phyloP scores from a whole-genome alignment of 2,888 invertebrate genomes.

The Dolomedes plantarius region DNA sequence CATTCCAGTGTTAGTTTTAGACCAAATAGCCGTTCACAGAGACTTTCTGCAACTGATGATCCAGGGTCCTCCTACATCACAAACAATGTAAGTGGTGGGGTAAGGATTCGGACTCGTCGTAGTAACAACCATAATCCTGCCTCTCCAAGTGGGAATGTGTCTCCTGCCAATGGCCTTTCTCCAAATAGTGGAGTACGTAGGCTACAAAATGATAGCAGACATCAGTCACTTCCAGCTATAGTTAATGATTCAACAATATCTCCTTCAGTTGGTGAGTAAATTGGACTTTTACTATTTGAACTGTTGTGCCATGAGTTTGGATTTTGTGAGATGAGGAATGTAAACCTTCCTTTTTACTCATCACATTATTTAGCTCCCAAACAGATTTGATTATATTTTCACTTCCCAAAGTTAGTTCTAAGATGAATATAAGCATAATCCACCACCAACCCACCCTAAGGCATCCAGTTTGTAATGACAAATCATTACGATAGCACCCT shows the following conservation, averaged over 20 bases:
- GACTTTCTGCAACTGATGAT: slow-evolving; percentile 52
- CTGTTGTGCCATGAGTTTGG: background rate
- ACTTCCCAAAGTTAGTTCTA: too few relatives aligned
- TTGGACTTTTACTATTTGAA: background rate
- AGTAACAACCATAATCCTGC: slow-evolving; percentile 54
- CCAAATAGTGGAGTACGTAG: slow-evolving; percentile 58
- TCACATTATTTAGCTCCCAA: too few relatives aligned
- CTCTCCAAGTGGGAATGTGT: slow-evolving; percentile 65
- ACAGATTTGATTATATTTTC: too few relatives aligned
- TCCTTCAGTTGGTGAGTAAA: slow-evolving; percentile 52
- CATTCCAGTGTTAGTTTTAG: slow-evolving; percentile 64
- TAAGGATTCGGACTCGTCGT: slow-evolving; percentile 51
- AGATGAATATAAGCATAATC: too few relatives aligned
- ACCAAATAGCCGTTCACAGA: slow-evolving; percentile 46
- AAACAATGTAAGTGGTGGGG: slow-evolving; percentile 59
- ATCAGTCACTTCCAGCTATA: slow-evolving; percentile 62
- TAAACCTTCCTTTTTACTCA: too few relatives aligned
- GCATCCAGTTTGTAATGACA: too few relatives aligned
- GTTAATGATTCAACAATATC: slow-evolving; percentile 69
- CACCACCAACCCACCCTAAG: too few relatives aligned
- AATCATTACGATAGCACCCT: too few relatives aligned
- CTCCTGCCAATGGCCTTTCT: slow-evolving; percentile 61
- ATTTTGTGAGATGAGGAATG: too few relatives aligned
- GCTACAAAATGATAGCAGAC: slow-evolving; percentile 58
- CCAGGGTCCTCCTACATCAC: slow-evolving; percentile 43